Evolutionary conservation across 35 echinoderm and acorn worm genomes (phyloP).

Genomic region (Ptychodera flava): DNA sequence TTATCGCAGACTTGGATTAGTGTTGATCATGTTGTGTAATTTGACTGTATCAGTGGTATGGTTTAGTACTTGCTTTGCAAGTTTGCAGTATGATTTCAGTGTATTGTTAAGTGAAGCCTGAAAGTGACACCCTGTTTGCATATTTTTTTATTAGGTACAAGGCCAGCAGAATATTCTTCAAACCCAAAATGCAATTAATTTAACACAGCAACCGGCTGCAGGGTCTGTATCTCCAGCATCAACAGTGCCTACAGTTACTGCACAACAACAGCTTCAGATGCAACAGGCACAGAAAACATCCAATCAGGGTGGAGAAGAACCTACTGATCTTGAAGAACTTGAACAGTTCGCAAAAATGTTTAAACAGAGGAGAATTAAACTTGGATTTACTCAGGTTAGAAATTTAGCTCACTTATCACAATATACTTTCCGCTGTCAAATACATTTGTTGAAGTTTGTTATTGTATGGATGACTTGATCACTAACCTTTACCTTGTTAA

Average conservation of each 20-base stretch:
- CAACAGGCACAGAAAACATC: conserved; percentile 70
- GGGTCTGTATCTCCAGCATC: conserved; percentile 16
- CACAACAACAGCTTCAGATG: conserved; percentile 45
- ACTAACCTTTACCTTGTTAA: too few relatives aligned
- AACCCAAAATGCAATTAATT: conserved; percentile 26
- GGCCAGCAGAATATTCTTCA: conserved; percentile 36
- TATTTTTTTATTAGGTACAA: too few relatives aligned
- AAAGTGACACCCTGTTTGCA: too few relatives aligned
- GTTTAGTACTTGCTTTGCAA: too few relatives aligned
- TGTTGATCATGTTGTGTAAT: too few relatives aligned
- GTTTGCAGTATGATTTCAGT: too few relatives aligned
- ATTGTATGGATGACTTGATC: not conserved
- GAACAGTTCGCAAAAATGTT: conserved; percentile 96
- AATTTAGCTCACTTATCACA: too few relatives aligned
- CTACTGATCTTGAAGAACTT: conserved; percentile 92
- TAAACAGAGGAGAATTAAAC: conserved; percentile 92
- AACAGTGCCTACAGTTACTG: conserved; percentile 10
- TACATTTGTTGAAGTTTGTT: too few relatives aligned
- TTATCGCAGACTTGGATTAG: too few relatives aligned
- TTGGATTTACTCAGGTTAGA: conserved; percentile 97
- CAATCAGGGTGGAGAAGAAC: conserved; percentile 49
- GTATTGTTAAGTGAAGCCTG: too few relatives aligned
- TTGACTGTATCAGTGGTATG: too few relatives aligned
- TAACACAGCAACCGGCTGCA: conserved; percentile 30
- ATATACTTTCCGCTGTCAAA: too few relatives aligned